phyloP scores from a whole-genome alignment of 2,113 vertebrate genomes.

The Eulemur macaco region DNA sequence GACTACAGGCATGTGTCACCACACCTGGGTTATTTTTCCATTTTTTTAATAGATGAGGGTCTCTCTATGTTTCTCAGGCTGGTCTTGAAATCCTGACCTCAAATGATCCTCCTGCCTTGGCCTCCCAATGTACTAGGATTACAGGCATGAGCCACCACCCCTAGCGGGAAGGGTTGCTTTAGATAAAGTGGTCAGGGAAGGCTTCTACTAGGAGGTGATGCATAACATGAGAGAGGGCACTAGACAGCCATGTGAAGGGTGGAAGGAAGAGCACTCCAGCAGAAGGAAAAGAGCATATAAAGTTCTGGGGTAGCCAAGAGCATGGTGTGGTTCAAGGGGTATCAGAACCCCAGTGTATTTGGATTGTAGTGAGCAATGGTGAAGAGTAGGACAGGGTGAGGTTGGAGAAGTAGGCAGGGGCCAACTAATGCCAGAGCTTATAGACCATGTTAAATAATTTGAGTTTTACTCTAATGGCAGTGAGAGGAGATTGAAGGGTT shows the following conservation, averaged over 20 bases:
- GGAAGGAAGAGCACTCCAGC: not conserved
- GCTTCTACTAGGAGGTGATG: not conserved
- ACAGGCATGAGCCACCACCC: no score
- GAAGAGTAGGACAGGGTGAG: not conserved
- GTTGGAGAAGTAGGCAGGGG: not conserved
- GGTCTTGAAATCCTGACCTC: no score
- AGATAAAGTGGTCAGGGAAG: not conserved
- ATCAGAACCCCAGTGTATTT: not conserved
- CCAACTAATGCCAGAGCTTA: not conserved
- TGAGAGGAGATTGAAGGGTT: not conserved
- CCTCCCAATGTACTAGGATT: no score
- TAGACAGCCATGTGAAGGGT: not conserved
- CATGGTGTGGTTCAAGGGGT: not conserved
- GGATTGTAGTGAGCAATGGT: not conserved
- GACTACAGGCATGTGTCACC: no score
- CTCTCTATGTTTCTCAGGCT: no score
- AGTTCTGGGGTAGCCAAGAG: not conserved
- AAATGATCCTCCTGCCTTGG: no score
- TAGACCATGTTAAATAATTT: not conserved
- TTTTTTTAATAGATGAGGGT: no score
- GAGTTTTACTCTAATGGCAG: conserved; percentile 4
- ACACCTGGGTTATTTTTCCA: no score
- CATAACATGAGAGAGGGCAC: not conserved
- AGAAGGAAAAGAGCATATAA: not conserved
- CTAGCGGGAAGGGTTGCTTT: not conserved